Evolutionary conservation across 2,888 invertebrate species (phyloP), one percentile per base, ranked within the genome.

Genomic region (Odontomyia ornata): DNA sequence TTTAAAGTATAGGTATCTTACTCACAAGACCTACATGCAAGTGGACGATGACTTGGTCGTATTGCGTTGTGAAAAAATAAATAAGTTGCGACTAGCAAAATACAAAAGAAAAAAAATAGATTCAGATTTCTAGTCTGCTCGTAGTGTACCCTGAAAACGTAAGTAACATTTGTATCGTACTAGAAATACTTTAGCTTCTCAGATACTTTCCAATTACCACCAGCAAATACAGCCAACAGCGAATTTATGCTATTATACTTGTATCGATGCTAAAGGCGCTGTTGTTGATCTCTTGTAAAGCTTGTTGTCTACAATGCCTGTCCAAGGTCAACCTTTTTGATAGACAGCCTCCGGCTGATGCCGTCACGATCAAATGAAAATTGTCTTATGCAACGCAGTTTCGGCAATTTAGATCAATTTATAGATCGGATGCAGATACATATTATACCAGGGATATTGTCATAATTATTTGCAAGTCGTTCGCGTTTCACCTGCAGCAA

Each of bases 11-110:
- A 52, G 4, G 52, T 11, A 60, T 60, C 23, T 60, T 1, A 25
- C 13, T 60, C 60, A 60, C 36, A 36, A 36, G 60, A 60, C 60
- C 60, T 60, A 60, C 60, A 60, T 60, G 60, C 60, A 52, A 52
- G 18, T 36, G 36, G 36, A 36, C 36, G 36, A 52, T 52, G 52
- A 52, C 15, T 52, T 52, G 52, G 52, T 15, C 52, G 36, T 36
- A 36, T 5, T 52, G 52, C 18, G 52, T 52, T 52, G 52, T 52
- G 52, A n/a, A 18, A 13, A 18, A n/a, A 15, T 4, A 13, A 52
- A 52, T 9, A 52, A 4, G 52, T 4, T 9, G 13, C n/a, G 18
- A n/a, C 52, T 52, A 52, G 52, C 15, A 4, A 3, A 52, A 18
- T 15, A 13, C 36, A 36, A 36, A 36, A 15, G 13, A 13, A 43